Base-by-base conservation (phyloP, 1,140 invertebrate genomes). In the Drosophila guanche region DNA sequence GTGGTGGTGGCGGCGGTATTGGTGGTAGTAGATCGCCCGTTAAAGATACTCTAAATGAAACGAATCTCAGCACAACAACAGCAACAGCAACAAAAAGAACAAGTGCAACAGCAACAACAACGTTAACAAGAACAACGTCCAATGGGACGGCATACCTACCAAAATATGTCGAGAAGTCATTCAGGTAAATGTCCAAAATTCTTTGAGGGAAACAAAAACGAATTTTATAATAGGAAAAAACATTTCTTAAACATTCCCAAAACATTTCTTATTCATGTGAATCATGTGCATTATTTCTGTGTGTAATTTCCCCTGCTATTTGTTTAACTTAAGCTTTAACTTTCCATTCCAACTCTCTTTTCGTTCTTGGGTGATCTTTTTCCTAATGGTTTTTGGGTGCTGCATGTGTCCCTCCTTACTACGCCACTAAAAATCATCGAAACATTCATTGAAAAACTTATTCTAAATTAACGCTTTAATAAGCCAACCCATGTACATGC, bases 151-250 rank as follows among this genome's bases (percentile, higher is more conserved):
- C 73, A 63, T 90, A 91, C 79, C 89, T 91, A 70, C 81, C 86
- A 88, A 91, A 91, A 91, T 79, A 83, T 90, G 90, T 90, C 79
- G 90, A 83, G 80, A 91, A 91, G 89, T 91, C 90, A 90, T 91
- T 90, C 90, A 91, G 91, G 91, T 91, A 91, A 91, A 76, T 91
- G 47, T 77, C 74, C 54, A 23, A 61, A 53, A 53, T 45, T 51
- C 51, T 20, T 20, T 20, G 16, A 20, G 16, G 16, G 16, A 42
- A 72, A 46, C 8, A 48, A 10, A 50, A 22, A 7, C 8, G 22
- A 40, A 43, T 29, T 43, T 55, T 41, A 42, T 2, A 54, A 25
- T n/a, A n/a, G 40, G 20, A n/a, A 40, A 4, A 12, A 53, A 10
- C 33, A 10, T 37, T 37, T 4, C 33, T 6, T 37, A 37, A n/a